Evolutionary conservation across 2,888 invertebrate species (phyloP).

Genomic region (Campoletis raptor): DNA sequence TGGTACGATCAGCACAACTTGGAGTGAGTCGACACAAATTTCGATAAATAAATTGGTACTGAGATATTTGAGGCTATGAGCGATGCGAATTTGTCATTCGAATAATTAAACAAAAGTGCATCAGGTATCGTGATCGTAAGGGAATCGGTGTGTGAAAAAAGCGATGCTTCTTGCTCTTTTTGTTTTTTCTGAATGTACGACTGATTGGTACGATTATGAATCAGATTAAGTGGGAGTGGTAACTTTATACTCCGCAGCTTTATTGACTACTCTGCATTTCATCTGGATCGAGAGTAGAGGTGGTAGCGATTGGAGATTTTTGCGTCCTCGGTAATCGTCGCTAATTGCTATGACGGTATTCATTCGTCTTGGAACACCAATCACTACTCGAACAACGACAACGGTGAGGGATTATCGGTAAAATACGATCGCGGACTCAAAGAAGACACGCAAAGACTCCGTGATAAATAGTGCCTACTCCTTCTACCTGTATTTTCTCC

Average conservation of each 20-base stretch:
- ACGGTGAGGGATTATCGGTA: slow-evolving; percentile 43
- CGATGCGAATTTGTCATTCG: slow-evolving; percentile 29
- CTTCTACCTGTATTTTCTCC: slow-evolving; percentile 4
- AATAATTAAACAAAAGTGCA: slow-evolving; percentile 40
- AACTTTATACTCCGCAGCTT: slow-evolving; percentile 8
- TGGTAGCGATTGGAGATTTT: slow-evolving; percentile 38
- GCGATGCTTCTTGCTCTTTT: slow-evolving; percentile 14
- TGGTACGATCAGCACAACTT: slow-evolving; percentile 5
- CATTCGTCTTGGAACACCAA: slow-evolving; percentile 17
- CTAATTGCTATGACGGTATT: slow-evolving; percentile 45
- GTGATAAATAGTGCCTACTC: slow-evolving; percentile 46
- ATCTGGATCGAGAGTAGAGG: slow-evolving; percentile 25
- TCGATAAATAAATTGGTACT: slow-evolving; percentile 37
- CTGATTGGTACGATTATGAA: slow-evolving; percentile 14
- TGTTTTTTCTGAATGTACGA: slow-evolving; percentile 10
- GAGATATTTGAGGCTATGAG: slow-evolving; percentile 13
- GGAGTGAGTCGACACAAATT: slow-evolving; percentile 11
- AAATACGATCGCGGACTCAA: slow-evolving; percentile 44
- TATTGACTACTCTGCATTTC: slow-evolving; percentile 21
- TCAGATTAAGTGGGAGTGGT: slow-evolving; percentile 23
- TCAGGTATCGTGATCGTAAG: slow-evolving; percentile 55
- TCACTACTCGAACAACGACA: neutral
- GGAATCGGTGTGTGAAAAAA: slow-evolving; percentile 38
- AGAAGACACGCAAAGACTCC: slow-evolving; percentile 48
- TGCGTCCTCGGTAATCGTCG: slow-evolving; percentile 51